Base-by-base conservation (phyloP, 1,140 invertebrate genomes). In the Battus philenor region DNA sequence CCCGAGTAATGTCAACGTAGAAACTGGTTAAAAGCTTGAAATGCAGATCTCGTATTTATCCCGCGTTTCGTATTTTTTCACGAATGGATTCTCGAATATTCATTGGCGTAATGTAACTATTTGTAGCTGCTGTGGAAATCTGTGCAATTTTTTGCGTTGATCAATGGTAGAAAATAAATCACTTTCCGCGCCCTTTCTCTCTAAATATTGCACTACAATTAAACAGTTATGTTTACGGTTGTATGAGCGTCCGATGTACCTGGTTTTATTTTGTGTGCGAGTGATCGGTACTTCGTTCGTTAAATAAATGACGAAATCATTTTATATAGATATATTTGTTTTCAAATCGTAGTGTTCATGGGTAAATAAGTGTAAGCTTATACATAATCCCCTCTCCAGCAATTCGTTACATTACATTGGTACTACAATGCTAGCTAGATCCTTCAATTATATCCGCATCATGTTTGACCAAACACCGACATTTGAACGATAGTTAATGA, bases 231-330 rank as follows among this genome's bases (percentile, higher is more conserved):
- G 13, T n/a, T n/a, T n/a, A n/a, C 9, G 11, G 29, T 30, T 30
- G 10, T 30, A 9, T 30, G 6, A 3, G 18, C 6, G 6, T 20
- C 18, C 50, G 54, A 54, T 53, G 66, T 62, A 68, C 70, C 64
- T 68, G 59, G 68, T 67, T 73, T 74, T 65, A 64, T 73, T 70
- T 59, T 58, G 73, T 68, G 70, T 73, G 65, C 51, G 67, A 70
- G 74, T 71, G 68, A 58, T 52, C 34, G 16, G 24, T 41, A 39
- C 15, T 39, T 24, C 12, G 13, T 39, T 26, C 15, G 26, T 46
- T 36, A 13, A 31, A n/a, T n/a, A n/a, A n/a, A n/a, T n/a, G n/a
- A n/a, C n/a, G n/a, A n/a, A n/a, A n/a, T n/a, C n/a, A n/a, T n/a
- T n/a, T n/a, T n/a, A n/a, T n/a, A n/a, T n/a, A n/a, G n/a, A n/a